Evolutionary conservation across 2,113 vertebrate species (phyloP).

Genomic region (Nicator chloris): DNA sequence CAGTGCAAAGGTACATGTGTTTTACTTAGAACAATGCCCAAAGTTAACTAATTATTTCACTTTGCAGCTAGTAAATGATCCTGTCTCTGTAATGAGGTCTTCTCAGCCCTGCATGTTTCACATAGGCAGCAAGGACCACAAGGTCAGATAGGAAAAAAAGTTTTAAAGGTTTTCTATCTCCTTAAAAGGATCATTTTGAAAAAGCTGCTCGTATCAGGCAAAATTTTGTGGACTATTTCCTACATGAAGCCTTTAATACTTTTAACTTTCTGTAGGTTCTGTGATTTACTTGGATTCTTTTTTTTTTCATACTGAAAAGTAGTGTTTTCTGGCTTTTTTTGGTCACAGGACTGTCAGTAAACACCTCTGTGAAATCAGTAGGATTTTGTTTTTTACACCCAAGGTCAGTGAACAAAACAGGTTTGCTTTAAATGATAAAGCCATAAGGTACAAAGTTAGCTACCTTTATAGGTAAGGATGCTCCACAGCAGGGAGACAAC

Average conservation of each 20-base stretch:
- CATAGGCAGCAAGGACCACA: neutral
- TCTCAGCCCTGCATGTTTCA: neutral
- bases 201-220: neutral
- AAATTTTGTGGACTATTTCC: neutral
- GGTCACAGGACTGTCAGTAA: neutral
- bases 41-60: neutral
- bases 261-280: neutral
- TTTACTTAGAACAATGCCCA: neutral
- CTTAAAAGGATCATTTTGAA: neutral
- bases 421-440: neutral
- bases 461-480: neutral
- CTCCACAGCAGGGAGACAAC: neutral
- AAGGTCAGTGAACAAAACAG: neutral
- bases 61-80: neutral
- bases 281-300: neutral
- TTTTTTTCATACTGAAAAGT: neutral
- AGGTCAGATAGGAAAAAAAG: neutral
- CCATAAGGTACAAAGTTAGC: neutral
- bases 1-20: neutral
- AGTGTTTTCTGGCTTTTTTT: neutral
- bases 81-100: neutral
- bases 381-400: neutral
- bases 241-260: neutral
- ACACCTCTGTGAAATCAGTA: neutral
- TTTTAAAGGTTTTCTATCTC: neutral